Conservation (phyloP, 2,113 vertebrate species). For the Alouatta palliata region DNA sequence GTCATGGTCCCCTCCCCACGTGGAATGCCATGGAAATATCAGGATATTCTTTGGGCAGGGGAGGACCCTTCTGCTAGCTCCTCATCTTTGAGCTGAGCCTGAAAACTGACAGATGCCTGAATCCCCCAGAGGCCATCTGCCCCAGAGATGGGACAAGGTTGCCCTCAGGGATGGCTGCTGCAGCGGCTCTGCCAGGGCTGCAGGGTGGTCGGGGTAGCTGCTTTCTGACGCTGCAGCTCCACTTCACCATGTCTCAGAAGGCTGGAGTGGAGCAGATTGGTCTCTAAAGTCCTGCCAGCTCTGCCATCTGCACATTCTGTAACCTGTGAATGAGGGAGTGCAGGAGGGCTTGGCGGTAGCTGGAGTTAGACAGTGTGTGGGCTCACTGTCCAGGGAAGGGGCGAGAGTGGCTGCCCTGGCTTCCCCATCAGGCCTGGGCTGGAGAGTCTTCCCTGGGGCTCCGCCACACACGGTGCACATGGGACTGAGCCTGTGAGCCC, state of each 20-base stretch:
- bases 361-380: not conserved
- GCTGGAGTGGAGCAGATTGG: not conserved
- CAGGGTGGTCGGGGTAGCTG: too few species aligned
- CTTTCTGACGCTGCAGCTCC: not conserved
- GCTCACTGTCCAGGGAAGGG: not conserved
- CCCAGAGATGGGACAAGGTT: not conserved
- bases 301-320: not conserved
- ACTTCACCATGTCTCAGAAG: not conserved
- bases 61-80: not conserved
- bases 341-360: not conserved
- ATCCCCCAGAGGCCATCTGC: not conserved
- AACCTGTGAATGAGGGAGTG: not conserved
- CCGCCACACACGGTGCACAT: not conserved
- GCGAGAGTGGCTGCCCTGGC: not conserved
- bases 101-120: not conserved
- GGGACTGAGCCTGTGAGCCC: not conserved
- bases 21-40: not conserved
- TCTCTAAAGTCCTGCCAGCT: not conserved
- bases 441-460: not conserved
- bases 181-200: not conserved
- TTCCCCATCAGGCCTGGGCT: not conserved
- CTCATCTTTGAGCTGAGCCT: conserved; percentile 38
- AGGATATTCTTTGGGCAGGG: not conserved
- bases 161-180: not conserved
- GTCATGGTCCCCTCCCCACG: too few species aligned